A percentile compares a stretch with the other conserved stretches of the same genome.
These are phyloP conservation scores for Colaptes auratus DNA, from an alignment of 2,113 vertebrate genomes.

Conservation along the genomic window DNA sequence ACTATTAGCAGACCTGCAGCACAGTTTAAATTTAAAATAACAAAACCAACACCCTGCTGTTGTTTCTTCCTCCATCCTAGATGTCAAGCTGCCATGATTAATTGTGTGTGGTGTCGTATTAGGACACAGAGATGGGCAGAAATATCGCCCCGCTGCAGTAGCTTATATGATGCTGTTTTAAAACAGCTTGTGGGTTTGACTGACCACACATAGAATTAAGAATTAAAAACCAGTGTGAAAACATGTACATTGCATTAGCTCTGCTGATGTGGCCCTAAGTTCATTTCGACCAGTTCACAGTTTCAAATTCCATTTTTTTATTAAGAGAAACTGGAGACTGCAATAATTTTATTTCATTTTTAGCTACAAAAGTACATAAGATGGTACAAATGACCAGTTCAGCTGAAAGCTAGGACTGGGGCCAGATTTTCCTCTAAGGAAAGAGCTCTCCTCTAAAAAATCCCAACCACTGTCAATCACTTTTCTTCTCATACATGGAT, in stretches of 20 bases:
- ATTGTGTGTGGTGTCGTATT: no score
- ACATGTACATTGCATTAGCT: background rate
- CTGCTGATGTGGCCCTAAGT: background rate
- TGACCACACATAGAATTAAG: conserved; percentile 8
- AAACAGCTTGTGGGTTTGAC: background rate
- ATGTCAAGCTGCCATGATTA: background rate
- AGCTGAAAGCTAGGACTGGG: background rate
- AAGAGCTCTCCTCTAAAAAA: background rate
- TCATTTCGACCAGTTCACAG: background rate
- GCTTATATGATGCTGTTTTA: background rate
- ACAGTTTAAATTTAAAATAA: background rate
- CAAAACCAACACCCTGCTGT: background rate
- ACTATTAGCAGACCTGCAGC: background rate
- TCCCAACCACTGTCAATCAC: background rate
- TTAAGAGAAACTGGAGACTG: background rate
- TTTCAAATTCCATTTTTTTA: background rate
- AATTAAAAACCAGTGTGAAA: background rate
- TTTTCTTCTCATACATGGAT: background rate
- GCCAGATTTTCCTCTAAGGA: background rate
- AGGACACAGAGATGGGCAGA: background rate
- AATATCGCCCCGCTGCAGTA: background rate
- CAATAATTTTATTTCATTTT: background rate
- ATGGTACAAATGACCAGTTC: background rate
- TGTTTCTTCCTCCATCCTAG: background rate
- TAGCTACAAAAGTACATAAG: background rate